Base-by-base conservation (phyloP, 2,113 vertebrate species). In the Potamarius usumacintae region DNA sequence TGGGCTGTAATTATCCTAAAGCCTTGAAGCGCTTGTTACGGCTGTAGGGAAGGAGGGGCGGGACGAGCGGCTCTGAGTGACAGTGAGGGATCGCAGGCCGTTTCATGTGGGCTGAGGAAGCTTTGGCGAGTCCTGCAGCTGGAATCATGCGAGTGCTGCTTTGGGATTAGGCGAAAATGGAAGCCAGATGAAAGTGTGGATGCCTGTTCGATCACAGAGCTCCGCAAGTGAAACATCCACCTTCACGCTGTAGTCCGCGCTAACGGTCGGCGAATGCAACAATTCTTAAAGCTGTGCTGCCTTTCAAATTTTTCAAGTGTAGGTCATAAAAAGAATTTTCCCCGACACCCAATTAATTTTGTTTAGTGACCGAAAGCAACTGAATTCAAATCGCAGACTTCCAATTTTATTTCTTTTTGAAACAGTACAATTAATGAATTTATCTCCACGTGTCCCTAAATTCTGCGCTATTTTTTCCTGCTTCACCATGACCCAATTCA, bases 121-220 rank as follows among this genome's bases (percentile, higher is more conserved):
- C 79, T 89, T 82, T 89, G 86, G 86, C 27, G 67, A 84, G 86
- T 90, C 88, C 78, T 78, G 85, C 86, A 89, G 87, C 86, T 84
- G 86, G 89, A 88, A 89, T 88, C 86, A 88, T 83, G 76, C 77
- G 85, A 89, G 89, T 84, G 86, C 87, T 87, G 86, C 88, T 89
- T 74, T 87, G 82, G 88, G 91, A 90, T 89, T 90, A 90, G 88
- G 84, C 27, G 69, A 62, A 90, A 90, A 89, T 91, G 83, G 86
- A 89, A 90, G 60, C 84, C 89, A 91, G 91, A 91, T 90, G 91
- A 90, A 90, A 87, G 69, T 55, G 65, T 58, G 85, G 62, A 87
- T 48, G 78, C 14, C 78, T 85, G 85, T 78, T 85, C 88, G 34
- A 87, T 83, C 50, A 83, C 85, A 71, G 65, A 82, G 79, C 80